A percentile compares a stretch with the other conserved stretches of the same genome.
phyloP scores from a whole-genome alignment of 2,113 vertebrate species.

The Pycnonotus jocosus region DNA sequence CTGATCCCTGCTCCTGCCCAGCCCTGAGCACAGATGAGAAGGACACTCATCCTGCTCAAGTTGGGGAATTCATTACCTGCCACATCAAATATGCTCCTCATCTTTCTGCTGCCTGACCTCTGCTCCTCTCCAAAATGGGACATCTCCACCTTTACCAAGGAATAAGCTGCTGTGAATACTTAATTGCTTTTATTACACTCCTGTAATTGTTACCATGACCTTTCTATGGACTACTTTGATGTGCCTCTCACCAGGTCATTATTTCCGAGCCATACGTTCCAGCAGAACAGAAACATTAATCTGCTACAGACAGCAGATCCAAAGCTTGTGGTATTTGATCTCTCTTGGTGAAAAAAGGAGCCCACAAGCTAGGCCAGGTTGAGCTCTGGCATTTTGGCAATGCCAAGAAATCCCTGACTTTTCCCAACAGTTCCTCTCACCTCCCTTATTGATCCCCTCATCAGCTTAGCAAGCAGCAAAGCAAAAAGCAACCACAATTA shows the following conservation, averaged over 20 bases:
- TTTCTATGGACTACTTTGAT: background rate
- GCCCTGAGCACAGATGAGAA: background rate
- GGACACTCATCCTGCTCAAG: background rate
- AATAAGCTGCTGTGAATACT: background rate
- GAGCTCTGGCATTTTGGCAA: background rate
- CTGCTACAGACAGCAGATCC: background rate
- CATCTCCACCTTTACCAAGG: background rate
- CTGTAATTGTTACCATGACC: background rate
- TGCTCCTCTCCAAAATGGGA: background rate
- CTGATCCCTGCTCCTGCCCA: background rate
- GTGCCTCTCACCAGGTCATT: background rate
- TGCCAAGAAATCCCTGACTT: background rate
- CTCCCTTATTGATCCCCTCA: background rate
- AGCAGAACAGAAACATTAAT: background rate
- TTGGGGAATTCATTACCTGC: background rate
- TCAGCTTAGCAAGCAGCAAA: background rate
- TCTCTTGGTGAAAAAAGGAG: background rate
- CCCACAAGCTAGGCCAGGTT: background rate
- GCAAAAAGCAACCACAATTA: background rate
- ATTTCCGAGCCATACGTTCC: background rate
- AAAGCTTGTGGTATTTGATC: background rate
- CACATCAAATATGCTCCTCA: background rate
- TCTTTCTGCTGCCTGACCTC: background rate
- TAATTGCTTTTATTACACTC: background rate
- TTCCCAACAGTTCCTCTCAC: background rate